Evolutionary conservation across 1,140 invertebrate species (phyloP).

Genomic region (Pomacea maculata): DNA sequence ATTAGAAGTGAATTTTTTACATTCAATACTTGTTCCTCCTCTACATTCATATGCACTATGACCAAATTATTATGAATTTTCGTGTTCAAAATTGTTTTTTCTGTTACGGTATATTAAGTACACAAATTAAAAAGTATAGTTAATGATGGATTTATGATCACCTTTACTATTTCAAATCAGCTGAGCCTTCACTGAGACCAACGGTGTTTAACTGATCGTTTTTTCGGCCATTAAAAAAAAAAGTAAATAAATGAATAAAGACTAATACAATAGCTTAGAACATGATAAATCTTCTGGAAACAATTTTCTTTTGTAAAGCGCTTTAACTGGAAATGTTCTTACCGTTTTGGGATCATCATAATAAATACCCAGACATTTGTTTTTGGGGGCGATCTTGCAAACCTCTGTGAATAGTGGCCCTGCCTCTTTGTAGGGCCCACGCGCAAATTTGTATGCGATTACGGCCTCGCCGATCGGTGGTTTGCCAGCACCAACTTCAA

Average conservation of each 20-base stretch:
- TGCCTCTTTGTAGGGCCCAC: constrained; percentile 65
- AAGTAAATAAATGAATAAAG: not conserved
- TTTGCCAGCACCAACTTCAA: constrained; percentile 59
- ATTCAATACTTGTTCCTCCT: too few relatives aligned
- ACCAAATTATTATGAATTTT: too few relatives aligned
- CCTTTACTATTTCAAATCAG: not conserved
- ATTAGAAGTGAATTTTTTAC: too few relatives aligned
- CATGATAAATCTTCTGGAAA: too few relatives aligned
- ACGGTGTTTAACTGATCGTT: not conserved
- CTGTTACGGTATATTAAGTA: too few relatives aligned
- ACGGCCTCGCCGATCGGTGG: constrained; percentile 58
- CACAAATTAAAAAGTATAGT: too few relatives aligned
- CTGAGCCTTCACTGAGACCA: not conserved
- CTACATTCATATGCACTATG: too few relatives aligned
- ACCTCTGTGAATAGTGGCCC: constrained; percentile 64
- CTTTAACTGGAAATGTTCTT: constrained; percentile 17
- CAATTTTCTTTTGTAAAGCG: too few relatives aligned
- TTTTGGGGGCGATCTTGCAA: constrained; percentile 55
- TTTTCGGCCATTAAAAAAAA: not conserved
- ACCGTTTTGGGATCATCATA: constrained; percentile 67
- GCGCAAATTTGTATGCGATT: constrained; percentile 65
- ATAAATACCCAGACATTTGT: constrained; percentile 64
- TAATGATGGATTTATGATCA: too few relatives aligned
- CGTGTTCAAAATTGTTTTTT: too few relatives aligned
- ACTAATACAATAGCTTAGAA: not conserved